Evolutionary conservation across 2,113 vertebrate species (phyloP), one percentile per base, ranked within the genome.

Genomic region (Sterrhoptilus dennistouni): DNA sequence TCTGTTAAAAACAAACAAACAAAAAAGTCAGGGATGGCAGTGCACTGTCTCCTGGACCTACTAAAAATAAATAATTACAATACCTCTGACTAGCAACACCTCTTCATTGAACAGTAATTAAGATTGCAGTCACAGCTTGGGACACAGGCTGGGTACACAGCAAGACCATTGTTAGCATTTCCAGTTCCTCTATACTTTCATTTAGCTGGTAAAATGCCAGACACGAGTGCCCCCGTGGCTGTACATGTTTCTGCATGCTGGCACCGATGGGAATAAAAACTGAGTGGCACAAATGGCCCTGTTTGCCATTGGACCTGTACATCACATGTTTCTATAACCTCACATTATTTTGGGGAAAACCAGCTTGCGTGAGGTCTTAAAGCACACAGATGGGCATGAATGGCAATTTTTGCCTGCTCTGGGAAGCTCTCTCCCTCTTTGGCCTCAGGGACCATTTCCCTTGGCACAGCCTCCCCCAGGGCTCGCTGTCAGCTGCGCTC

Each of bases 401-500:
- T 8, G 23, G 25, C 25, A 53, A 28, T 63, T 85, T 81, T 70
- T 69, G 21, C 56, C 69, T 77, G 13, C 49, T 87, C 33, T 12
- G 13, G 63, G 7, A 28, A 64, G 40, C 53, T 69, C 21, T 76
- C 16, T 29, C 29, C 8, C 4, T 56, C 49, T 65, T 27, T 65
- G 74, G 33, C 44, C 28, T 22, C 27, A 16, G 33, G 54, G 29
- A 42, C 25, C 19, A 1, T 18, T 71, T 66, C 35, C 33, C 36
- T 68, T 6, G 5, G 47, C 33, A 22, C 65, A 90, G 9, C 4
- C 7, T 59, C 21, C n/a, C 24, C 0, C 4, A 0, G 45, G 36
- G 16, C 31, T 90, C 0, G 0, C 54, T 47, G 38, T 42, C 40
- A 49, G 54, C 74, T 16, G 5, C 1, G 0, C 27, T 36, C 8